Evolutionary conservation across 2,888 invertebrate genomes (phyloP).

Genomic region (Dugesia japonica): DNA sequence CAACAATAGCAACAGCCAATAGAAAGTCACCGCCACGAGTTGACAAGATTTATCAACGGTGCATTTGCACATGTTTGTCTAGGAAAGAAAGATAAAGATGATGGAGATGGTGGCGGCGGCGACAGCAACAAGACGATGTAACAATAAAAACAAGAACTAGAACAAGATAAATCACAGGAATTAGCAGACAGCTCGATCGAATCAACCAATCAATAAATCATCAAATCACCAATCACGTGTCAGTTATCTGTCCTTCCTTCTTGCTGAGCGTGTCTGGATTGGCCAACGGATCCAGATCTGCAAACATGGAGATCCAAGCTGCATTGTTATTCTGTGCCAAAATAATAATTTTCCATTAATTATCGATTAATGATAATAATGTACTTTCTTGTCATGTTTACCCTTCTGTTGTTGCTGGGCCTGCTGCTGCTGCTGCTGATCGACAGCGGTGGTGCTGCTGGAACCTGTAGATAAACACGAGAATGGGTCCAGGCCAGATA

Average conservation of each 20-base stretch:
- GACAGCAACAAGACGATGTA: too few species aligned
- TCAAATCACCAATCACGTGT: constrained; percentile 25
- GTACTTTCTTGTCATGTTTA: neutral
- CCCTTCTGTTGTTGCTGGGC: neutral
- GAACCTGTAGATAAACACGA: neutral
- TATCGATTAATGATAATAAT: neutral
- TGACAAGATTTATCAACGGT: too few species aligned
- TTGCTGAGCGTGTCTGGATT: constrained; percentile 58
- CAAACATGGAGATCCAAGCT: constrained; percentile 72
- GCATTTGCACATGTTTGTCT: too few species aligned
- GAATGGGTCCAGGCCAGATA: neutral
- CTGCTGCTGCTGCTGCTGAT: neutral
- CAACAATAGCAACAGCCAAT: too few species aligned
- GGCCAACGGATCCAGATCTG: constrained; percentile 74
- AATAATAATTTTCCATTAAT: too few species aligned
- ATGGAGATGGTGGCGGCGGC: too few species aligned
- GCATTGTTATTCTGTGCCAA: constrained; percentile 24
- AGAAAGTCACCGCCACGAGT: too few species aligned
- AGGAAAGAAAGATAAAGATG: too few species aligned
- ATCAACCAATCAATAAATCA: neutral
- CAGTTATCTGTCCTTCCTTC: constrained; percentile 37
- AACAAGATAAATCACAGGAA: too few species aligned
- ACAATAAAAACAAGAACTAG: too few species aligned
- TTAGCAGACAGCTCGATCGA: too few species aligned
- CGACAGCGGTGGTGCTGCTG: neutral